These are phyloP conservation scores for Apodemus agrarius DNA, from an alignment of 2,797 vertebrate species.

Conservation along the genomic window DNA sequence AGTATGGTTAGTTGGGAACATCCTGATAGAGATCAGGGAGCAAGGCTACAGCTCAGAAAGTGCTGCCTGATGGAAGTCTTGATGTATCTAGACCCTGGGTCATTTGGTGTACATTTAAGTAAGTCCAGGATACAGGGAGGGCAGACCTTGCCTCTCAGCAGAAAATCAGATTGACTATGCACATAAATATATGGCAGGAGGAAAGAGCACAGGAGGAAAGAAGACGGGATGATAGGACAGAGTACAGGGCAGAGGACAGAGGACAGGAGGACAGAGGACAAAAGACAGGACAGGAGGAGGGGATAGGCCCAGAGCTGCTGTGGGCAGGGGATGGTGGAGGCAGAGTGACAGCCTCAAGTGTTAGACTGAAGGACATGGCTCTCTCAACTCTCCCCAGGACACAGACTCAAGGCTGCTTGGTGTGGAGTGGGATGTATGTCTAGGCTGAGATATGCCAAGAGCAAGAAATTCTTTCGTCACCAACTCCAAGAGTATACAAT, in stretches of 20 bases:
- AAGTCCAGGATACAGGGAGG: background rate
- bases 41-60: background rate
- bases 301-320: too few species aligned
- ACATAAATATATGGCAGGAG: background rate
- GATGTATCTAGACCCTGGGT: background rate
- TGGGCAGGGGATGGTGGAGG: too few species aligned
- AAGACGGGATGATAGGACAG: too few species aligned
- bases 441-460: background rate
- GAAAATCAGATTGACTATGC: background rate
- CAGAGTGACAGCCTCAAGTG: background rate
- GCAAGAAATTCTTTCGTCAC: background rate
- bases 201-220: too few species aligned
- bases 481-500: background rate
- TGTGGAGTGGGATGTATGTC: rapidly evolving
- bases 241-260: background rate
- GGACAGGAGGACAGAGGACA: background rate
- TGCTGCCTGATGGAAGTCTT: background rate
- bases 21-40: background rate
- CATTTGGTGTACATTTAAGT: too few species aligned
- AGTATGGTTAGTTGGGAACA: rapidly evolving
- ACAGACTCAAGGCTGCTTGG: too few species aligned
- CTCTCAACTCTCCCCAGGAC: background rate
- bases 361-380: rapidly evolving
- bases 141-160: background rate
- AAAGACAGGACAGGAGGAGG: rapidly evolving